A percentile compares a stretch with the other conserved stretches of the same genome.
These are phyloP conservation scores for Geococcyx californianus DNA, from an alignment of 2,113 vertebrate species.

Conservation along the genomic window DNA sequence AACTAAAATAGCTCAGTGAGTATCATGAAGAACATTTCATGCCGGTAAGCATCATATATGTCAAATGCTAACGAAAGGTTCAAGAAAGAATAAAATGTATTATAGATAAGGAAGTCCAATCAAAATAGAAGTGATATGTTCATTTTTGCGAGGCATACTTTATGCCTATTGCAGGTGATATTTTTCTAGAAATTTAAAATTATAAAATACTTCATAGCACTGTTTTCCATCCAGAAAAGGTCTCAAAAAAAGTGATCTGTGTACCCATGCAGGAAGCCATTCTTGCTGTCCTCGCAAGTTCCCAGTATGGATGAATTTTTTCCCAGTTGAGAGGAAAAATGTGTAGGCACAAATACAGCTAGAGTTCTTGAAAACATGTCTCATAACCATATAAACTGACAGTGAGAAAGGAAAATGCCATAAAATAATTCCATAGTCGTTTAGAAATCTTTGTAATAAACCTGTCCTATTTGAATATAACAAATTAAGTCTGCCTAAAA, in stretches of 20 bases:
- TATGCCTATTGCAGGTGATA: background rate
- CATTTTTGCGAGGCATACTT: background rate
- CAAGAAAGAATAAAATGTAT: background rate
- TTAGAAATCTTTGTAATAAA: background rate
- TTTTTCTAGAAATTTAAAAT: background rate
- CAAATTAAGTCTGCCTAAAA: background rate
- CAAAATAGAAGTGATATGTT: background rate
- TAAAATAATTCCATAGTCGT: background rate
- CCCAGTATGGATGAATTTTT: background rate
- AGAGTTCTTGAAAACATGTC: background rate
- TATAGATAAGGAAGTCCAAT: background rate
- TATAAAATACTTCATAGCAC: background rate
- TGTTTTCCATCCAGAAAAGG: background rate
- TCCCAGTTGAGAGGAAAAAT: background rate
- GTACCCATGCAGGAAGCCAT: background rate
- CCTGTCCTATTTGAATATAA: background rate
- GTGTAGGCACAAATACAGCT: background rate
- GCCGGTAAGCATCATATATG: background rate
- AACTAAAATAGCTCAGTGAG: background rate
- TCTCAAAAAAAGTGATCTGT: background rate
- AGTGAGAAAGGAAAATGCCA: background rate
- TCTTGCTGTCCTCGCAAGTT: background rate
- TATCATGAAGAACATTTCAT: background rate
- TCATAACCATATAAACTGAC: background rate
- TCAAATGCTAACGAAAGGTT: background rate